A percentile compares a stretch with the other conserved stretches of the same genome.
Conservation (phyloP, 92 coral and sea anemone species). For the Parazoanthus atlanticus region DNA sequence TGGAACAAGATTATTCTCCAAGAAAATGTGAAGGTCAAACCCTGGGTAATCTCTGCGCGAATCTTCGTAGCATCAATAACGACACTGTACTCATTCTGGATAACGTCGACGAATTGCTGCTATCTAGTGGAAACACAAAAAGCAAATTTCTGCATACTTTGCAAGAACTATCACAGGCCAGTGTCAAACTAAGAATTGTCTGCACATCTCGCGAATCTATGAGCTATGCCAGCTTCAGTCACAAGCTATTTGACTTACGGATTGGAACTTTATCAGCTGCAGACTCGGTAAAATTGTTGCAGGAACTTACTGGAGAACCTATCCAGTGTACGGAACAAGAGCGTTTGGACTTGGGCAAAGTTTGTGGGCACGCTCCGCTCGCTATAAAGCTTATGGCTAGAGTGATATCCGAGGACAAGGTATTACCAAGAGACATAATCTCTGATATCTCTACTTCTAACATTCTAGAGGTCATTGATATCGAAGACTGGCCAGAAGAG, state of each 20-base stretch:
- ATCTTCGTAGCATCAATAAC: background rate
- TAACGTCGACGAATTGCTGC: background rate
- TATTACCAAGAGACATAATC: background rate
- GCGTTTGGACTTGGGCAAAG: background rate
- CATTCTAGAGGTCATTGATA: conserved; percentile 14
- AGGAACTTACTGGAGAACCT: background rate
- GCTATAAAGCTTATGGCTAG: conserved; percentile 5
- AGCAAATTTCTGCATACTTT: background rate
- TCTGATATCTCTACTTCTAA: background rate
- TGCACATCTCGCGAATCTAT: background rate
- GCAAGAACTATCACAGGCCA: no score
- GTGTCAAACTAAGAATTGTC: background rate
- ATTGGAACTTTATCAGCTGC: background rate
- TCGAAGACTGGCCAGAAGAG: background rate
- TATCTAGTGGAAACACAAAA: background rate
- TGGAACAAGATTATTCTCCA: background rate
- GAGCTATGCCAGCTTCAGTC: background rate
- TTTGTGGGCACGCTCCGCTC: background rate
- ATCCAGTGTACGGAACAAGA: background rate
- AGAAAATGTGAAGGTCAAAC: background rate
- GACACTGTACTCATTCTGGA: background rate
- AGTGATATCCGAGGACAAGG: background rate
- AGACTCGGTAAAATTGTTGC: background rate
- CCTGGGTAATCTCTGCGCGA: background rate
- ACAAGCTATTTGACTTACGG: background rate